These are phyloP conservation scores for Caenorhabditis inopinata DNA, from an alignment of 1,140 invertebrate genomes.

Conservation along the genomic window DNA sequence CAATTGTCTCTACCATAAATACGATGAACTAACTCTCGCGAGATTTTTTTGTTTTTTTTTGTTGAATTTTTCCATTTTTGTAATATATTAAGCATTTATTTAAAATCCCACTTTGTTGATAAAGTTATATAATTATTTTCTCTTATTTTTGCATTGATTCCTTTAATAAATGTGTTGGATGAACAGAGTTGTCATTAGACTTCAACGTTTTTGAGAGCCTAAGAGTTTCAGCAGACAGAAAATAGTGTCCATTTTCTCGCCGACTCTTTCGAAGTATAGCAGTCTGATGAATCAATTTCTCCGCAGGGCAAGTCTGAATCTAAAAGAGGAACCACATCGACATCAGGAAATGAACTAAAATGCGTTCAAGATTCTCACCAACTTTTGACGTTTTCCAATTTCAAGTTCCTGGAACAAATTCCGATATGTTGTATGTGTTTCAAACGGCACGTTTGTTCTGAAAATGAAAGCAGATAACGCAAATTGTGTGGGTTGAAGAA, in stretches of 20 bases:
- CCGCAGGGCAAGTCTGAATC: slow-evolving; percentile 11
- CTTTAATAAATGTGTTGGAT: slow-evolving; percentile 23
- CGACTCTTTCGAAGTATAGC: neutral
- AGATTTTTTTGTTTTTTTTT: no score
- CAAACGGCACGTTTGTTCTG: slow-evolving; percentile 16
- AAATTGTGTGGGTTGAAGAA: neutral
- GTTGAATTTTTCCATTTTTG: no score
- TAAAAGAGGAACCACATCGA: neutral
- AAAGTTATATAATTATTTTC: neutral
- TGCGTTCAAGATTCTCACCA: neutral
- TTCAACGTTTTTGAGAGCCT: neutral
- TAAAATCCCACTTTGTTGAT: neutral
- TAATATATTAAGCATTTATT: neutral
- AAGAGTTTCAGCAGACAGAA: neutral
- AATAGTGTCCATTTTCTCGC: neutral
- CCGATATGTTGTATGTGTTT: slow-evolving; percentile 13
- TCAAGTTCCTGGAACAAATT: slow-evolving; percentile 25
- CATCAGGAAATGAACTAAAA: neutral
- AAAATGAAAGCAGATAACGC: neutral
- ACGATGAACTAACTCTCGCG: no score
- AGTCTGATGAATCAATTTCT: slow-evolving; percentile 9
- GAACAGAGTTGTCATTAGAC: neutral
- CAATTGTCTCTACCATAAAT: no score
- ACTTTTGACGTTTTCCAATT: neutral
- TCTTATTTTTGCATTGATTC: neutral